A percentile compares a stretch with the other conserved stretches of the same genome.
Evolutionary conservation across 2,797 vertebrate species (phyloP).

Genomic region (Spinibarbus caldwelli): DNA sequence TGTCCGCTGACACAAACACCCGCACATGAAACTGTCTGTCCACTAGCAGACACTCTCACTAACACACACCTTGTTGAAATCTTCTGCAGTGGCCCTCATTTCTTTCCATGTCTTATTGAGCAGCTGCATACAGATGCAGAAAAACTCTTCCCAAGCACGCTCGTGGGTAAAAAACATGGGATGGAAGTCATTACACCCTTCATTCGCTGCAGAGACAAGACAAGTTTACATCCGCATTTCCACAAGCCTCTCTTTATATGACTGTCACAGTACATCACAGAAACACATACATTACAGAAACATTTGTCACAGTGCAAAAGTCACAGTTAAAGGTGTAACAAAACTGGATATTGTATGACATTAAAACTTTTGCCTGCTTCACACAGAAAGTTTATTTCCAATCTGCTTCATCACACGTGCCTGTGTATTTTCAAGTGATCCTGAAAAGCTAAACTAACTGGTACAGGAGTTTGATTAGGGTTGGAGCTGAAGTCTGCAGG

Average conservation of each 20-base stretch:
- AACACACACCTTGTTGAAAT: slow-evolving; percentile 93
- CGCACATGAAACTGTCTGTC: background rate
- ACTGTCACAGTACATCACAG: background rate
- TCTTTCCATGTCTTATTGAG: slow-evolving; percentile 99
- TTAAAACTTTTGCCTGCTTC: too few species aligned
- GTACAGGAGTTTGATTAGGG: too few species aligned
- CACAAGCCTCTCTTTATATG: background rate
- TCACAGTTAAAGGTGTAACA: background rate
- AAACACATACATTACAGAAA: background rate
- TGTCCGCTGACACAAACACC: background rate
- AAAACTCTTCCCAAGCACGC: slow-evolving; percentile 96
- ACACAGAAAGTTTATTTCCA: too few species aligned
- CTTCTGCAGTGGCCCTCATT: slow-evolving; percentile 96
- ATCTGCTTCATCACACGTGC: too few species aligned
- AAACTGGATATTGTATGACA: background rate
- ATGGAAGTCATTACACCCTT: slow-evolving; percentile 97
- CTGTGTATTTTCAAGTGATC: too few species aligned
- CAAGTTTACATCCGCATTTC: background rate
- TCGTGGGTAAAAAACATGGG: slow-evolving; percentile 99
- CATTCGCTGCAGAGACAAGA: slow-evolving; percentile 84
- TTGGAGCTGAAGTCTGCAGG: background rate
- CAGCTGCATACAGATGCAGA: slow-evolving; percentile 96
- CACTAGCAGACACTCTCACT: slow-evolving; percentile 15
- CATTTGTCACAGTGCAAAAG: background rate
- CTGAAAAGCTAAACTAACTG: too few species aligned